These are phyloP conservation scores for Halisarca cf. caerulea DNA, from an alignment of 37 sponge, comb jelly and placozoan genomes.

Conservation along the genomic window DNA sequence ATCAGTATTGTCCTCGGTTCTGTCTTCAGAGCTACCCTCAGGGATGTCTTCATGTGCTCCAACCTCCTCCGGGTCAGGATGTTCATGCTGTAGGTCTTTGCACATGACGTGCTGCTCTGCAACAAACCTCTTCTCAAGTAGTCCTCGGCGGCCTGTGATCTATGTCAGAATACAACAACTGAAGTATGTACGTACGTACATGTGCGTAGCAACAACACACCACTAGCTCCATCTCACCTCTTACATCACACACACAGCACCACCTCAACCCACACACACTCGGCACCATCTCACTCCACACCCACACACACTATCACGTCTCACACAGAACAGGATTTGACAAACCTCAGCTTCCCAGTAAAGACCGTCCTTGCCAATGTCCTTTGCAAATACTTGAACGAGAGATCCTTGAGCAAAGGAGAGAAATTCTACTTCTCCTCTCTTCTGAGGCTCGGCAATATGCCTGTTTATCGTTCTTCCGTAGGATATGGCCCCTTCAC, in stretches of 20 bases:
- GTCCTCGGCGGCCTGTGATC: conserved; percentile 6
- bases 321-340: too few relatives aligned
- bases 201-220: too few relatives aligned
- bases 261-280: too few relatives aligned
- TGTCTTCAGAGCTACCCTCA: neutral
- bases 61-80: neutral
- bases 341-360: conserved; percentile 34
- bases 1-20: conserved; percentile 16
- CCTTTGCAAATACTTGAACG: conserved; percentile 53
- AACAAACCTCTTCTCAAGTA: neutral
- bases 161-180: neutral
- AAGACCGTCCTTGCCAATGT: neutral
- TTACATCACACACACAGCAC: neutral
- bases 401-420: conserved; percentile 59
- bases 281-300: too few relatives aligned
- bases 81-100: neutral
- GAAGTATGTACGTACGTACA: too few relatives aligned
- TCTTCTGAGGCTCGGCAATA: conserved; percentile 33
- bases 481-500: conserved; percentile 66
- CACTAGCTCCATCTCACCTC: too few relatives aligned
- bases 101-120: conserved; percentile 16
- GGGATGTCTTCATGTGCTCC: neutral
- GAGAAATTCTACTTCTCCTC: neutral
- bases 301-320: too few relatives aligned
- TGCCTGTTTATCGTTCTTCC: conserved; percentile 49